These are phyloP conservation scores for Ahaetulla prasina DNA, from an alignment of 2,113 vertebrate species.

Conservation along the genomic window DNA sequence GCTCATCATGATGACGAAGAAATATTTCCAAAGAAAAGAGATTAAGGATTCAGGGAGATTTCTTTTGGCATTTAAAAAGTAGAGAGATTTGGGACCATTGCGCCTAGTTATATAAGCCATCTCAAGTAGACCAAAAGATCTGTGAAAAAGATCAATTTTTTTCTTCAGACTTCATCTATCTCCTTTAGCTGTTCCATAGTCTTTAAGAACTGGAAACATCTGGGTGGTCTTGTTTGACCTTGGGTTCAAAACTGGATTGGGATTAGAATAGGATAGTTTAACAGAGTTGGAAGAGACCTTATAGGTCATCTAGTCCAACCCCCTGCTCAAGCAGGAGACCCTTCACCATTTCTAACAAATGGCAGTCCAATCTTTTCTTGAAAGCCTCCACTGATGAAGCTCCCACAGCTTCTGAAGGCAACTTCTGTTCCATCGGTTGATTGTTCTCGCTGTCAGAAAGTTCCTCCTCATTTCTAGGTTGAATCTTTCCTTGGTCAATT, in stretches of 20 bases:
- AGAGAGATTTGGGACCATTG: conserved; percentile 19
- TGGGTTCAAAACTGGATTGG: not conserved
- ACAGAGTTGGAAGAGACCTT: no score
- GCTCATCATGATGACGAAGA: conserved; percentile 33
- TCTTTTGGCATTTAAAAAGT: not conserved
- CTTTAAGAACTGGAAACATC: not conserved
- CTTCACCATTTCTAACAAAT: no score
- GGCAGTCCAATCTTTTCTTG: no score
- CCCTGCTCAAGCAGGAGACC: no score
- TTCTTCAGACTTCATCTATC: not conserved
- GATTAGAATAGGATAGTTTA: not conserved
- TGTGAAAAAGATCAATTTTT: not conserved
- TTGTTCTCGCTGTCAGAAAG: no score
- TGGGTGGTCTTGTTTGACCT: not conserved
- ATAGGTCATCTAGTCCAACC: no score
- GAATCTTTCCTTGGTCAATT: no score
- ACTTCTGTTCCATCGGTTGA: no score
- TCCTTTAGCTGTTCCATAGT: not conserved
- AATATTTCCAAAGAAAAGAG: conserved; percentile 39
- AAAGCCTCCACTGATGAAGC: no score
- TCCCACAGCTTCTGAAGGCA: no score
- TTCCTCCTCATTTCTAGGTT: no score
- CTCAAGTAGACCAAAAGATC: not conserved
- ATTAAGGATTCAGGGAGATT: conserved; percentile 23
- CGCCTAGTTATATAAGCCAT: conserved; percentile 2